Conservation (phyloP, 2,113 vertebrate species). For the Tylochromis polylepis region DNA sequence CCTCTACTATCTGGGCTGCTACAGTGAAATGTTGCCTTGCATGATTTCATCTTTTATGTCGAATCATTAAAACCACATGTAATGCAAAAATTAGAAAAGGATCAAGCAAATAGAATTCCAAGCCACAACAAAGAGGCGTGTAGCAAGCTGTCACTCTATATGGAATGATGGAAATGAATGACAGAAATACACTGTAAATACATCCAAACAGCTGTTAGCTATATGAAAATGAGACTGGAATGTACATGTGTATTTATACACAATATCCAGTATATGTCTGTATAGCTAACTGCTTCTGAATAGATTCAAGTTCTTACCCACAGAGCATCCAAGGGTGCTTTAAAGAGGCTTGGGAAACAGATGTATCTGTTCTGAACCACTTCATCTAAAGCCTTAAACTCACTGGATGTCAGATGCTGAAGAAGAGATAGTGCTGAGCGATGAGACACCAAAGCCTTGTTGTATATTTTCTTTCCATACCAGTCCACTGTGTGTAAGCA, state of each 20-base stretch:
- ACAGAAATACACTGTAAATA: background rate
- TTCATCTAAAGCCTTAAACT: background rate
- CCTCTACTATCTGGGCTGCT: background rate
- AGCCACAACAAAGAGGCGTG: background rate
- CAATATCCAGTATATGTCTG: background rate
- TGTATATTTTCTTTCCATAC: conserved; percentile 1
- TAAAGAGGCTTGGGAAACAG: conserved; percentile 1
- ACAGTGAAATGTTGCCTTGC: accelerated
- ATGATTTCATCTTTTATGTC: accelerated
- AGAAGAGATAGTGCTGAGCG: background rate
- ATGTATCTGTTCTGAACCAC: conserved; percentile 41
- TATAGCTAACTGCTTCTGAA: background rate
- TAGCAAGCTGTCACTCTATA: background rate
- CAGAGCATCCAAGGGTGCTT: background rate
- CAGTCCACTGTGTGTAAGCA: background rate
- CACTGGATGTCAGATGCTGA: conserved; percentile 12
- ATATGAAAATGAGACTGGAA: background rate
- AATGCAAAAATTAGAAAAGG: background rate
- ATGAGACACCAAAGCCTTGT: background rate
- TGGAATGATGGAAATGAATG: background rate
- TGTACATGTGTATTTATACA: background rate
- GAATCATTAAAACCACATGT: background rate
- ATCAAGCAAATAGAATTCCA: background rate
- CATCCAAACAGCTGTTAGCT: background rate
- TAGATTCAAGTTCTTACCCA: background rate